A percentile compares a stretch with the other conserved stretches of the same genome.
phyloP scores from a whole-genome alignment of 2,888 invertebrate genomes.

The Acleris holmiana region DNA sequence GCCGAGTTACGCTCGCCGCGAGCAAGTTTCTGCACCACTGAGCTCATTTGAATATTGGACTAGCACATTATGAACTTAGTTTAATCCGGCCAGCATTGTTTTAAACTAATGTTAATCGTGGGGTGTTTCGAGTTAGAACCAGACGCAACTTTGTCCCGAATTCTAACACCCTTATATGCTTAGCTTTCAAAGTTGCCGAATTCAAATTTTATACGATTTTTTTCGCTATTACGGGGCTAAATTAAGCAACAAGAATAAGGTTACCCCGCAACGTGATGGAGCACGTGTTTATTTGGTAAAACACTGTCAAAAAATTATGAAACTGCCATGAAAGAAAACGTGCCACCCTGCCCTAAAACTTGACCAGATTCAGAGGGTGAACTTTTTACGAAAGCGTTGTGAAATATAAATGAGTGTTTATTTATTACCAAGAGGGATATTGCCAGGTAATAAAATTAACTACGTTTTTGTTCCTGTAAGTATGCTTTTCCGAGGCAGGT shows the following conservation, averaged over 20 bases:
- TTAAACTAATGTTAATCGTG: slow-evolving; percentile 66
- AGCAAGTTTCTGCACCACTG: slow-evolving; percentile 58
- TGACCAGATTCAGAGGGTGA: too few relatives aligned
- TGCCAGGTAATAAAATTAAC: too few relatives aligned
- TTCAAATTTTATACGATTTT: neutral
- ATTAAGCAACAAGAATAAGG: neutral
- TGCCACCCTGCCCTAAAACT: too few relatives aligned
- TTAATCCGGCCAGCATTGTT: slow-evolving; percentile 60
- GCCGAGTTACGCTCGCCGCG: slow-evolving; percentile 45
- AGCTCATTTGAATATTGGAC: slow-evolving; percentile 72
- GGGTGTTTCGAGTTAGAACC: slow-evolving; percentile 60
- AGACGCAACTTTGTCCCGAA: slow-evolving; percentile 42
- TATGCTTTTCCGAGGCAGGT: neutral
- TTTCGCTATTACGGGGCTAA: neutral
- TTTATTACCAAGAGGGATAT: too few relatives aligned
- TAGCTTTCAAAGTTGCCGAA: slow-evolving; percentile 37
- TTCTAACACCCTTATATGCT: slow-evolving; percentile 47
- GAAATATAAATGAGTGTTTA: too few relatives aligned
- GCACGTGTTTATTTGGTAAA: slow-evolving; percentile 9
- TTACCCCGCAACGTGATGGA: neutral
- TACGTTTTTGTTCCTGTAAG: neutral
- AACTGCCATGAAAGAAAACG: slow-evolving; percentile 14
- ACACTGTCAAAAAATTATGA: neutral
- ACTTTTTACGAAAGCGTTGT: too few relatives aligned
- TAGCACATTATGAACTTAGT: slow-evolving; percentile 59